A percentile compares a stretch with the other conserved stretches of the same genome.
These are phyloP conservation scores for Sceloporus undulatus DNA, from an alignment of 2,113 vertebrate genomes.

Conservation along the genomic window DNA sequence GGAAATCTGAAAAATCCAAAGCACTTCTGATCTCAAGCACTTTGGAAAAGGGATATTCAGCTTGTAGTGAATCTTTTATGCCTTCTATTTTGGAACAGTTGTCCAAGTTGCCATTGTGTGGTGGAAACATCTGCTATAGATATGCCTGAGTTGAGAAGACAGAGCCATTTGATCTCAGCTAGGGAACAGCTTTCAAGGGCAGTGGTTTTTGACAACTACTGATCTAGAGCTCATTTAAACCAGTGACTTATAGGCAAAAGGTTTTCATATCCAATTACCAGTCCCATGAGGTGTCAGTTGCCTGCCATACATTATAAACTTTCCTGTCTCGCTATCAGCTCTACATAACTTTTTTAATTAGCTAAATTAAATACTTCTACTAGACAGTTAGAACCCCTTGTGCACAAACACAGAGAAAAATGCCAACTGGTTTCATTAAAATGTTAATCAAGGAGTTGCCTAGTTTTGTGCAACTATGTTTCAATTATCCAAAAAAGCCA, in stretches of 20 bases:
- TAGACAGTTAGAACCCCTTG: constrained; percentile 52
- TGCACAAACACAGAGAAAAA: background rate
- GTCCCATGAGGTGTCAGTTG: constrained; percentile 12
- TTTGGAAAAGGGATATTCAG: too few species aligned
- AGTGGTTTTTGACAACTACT: accelerated
- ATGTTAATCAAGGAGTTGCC: constrained; percentile 24
- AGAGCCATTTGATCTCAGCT: background rate
- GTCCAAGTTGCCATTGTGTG: background rate
- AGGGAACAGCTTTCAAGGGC: background rate
- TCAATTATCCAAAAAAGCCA: background rate
- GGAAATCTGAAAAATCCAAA: too few species aligned
- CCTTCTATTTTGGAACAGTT: background rate
- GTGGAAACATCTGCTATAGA: background rate
- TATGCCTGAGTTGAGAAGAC: constrained; percentile 12
- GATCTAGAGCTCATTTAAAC: background rate
- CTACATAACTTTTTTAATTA: constrained; percentile 41
- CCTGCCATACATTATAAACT: background rate
- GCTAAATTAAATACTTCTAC: constrained; percentile 49
- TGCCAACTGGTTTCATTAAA: constrained; percentile 50
- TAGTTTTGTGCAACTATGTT: background rate
- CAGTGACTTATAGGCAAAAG: constrained; percentile 39
- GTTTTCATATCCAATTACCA: constrained; percentile 30
- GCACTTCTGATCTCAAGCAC: too few species aligned
- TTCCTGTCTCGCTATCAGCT: constrained; percentile 34
- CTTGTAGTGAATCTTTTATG: background rate